A percentile compares a stretch with the other conserved stretches of the same genome.
phyloP scores from a whole-genome alignment of 2,888 invertebrate genomes.

The Uloborus plumipes region DNA sequence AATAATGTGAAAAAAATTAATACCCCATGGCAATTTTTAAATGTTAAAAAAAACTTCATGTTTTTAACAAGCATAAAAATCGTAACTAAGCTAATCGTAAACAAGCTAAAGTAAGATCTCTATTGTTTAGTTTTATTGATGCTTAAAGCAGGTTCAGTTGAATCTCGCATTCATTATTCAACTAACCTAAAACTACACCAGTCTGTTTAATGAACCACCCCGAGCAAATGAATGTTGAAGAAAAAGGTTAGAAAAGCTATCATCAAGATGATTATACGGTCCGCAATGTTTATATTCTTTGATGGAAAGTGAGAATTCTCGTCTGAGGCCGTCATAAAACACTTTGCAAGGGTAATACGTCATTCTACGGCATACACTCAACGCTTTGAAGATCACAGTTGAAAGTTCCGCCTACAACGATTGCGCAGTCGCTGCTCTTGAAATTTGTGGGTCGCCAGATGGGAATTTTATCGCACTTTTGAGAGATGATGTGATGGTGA shows the following conservation, averaged over 20 bases:
- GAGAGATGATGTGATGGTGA: neutral
- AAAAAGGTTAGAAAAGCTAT: neutral
- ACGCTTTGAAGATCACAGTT: neutral
- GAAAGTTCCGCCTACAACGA: slow-evolving; percentile 24
- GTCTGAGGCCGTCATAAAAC: neutral
- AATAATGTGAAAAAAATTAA: too few species aligned
- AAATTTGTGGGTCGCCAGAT: neutral
- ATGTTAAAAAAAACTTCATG: too few species aligned
- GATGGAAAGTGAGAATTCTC: neutral
- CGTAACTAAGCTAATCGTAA: too few species aligned
- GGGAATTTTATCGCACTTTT: slow-evolving; percentile 8
- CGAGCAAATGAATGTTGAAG: slow-evolving; percentile 1
- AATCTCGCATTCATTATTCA: too few species aligned
- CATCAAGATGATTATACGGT: neutral
- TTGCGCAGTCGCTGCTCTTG: slow-evolving; percentile 20
- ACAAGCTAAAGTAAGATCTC: too few species aligned
- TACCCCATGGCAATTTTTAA: too few species aligned
- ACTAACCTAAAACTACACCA: too few species aligned
- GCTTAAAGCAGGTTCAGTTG: too few species aligned
- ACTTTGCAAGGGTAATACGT: neutral
- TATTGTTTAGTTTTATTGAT: too few species aligned
- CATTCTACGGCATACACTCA: too few species aligned
- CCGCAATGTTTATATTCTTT: neutral
- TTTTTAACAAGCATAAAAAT: too few species aligned
- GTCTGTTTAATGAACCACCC: slow-evolving; percentile 20